Percentiles rank a stretch among this genome's conserved stretches.
Evolutionary conservation across 2,113 vertebrate genomes (phyloP).

Genomic region (Phalacrocorax carbo): DNA sequence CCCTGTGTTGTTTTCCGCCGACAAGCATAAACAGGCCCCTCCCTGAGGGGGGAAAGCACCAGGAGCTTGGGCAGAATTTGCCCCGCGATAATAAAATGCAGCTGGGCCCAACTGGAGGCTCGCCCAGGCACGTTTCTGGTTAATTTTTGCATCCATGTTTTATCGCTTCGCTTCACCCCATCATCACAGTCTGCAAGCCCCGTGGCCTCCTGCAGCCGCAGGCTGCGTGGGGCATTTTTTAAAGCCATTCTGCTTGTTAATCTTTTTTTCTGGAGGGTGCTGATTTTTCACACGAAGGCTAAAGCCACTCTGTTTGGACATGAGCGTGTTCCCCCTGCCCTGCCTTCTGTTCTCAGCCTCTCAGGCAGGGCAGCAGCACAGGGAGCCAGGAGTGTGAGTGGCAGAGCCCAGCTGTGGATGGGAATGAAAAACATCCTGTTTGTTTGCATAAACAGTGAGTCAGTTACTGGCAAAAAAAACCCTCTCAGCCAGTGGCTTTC

Average conservation of each 20-base stretch:
- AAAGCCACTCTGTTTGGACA: rapidly evolving
- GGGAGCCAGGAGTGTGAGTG: background rate
- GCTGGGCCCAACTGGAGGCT: background rate
- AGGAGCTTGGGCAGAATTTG: background rate
- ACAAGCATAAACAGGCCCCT: background rate
- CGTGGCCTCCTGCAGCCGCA: background rate
- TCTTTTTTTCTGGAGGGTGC: background rate
- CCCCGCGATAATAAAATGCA: background rate
- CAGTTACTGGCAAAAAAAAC: background rate
- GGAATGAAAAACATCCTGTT: conserved; percentile 49
- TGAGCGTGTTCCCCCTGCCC: background rate
- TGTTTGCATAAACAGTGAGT: conserved; percentile 42
- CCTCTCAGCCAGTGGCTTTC: background rate
- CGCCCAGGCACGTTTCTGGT: background rate
- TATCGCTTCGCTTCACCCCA: background rate
- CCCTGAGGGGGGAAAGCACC: background rate
- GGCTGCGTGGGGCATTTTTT: background rate
- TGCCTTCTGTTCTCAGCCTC: background rate
- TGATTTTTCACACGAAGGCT: background rate
- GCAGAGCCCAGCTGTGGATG: conserved; percentile 25
- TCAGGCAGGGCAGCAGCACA: background rate
- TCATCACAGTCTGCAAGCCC: background rate
- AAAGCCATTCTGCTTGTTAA: background rate
- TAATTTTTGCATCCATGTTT: background rate
- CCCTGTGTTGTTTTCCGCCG: background rate